phyloP scores from a whole-genome alignment of 2,113 vertebrate species.

The Tragelaphus strepsiceros region DNA sequence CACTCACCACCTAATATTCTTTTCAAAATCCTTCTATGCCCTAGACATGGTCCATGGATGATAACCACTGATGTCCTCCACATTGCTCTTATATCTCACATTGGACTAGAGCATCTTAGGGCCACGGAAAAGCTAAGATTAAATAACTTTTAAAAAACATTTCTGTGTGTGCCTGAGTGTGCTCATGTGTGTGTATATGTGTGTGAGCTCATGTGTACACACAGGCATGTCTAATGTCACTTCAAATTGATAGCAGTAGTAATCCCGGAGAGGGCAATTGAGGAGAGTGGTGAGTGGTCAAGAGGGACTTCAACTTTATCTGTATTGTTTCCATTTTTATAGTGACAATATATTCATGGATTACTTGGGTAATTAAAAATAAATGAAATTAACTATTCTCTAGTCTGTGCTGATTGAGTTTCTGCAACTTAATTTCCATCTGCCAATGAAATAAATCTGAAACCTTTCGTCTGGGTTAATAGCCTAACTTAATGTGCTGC shows the following conservation, averaged over 20 bases:
- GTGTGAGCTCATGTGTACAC: fast-evolving
- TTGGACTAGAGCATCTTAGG: not conserved
- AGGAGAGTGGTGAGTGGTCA: not conserved
- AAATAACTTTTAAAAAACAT: not conserved
- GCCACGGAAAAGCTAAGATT: not conserved
- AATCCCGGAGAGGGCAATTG: not conserved
- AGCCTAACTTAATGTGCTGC: not conserved
- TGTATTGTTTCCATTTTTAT: constrained; percentile 4
- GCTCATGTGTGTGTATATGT: too few relatives aligned
- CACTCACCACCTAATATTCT: not conserved
- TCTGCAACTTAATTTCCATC: constrained; percentile 32
- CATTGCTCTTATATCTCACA: not conserved
- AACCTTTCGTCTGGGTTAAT: constrained; percentile 36
- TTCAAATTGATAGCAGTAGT: not conserved
- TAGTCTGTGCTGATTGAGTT: not conserved
- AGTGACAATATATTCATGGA: not conserved
- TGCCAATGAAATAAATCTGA: constrained; percentile 42
- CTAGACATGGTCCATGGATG: not conserved
- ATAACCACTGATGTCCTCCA: not conserved
- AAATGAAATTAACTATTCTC: constrained; percentile 38
- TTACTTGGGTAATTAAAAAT: constrained; percentile 46
- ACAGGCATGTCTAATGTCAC: not conserved
- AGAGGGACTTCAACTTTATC: not conserved
- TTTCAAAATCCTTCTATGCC: not conserved
- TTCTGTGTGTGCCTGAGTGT: too few relatives aligned